Evolutionary conservation across 2,113 vertebrate genomes (phyloP), one percentile per base, ranked within the genome.

Genomic region (Entelurus aequoreus): DNA sequence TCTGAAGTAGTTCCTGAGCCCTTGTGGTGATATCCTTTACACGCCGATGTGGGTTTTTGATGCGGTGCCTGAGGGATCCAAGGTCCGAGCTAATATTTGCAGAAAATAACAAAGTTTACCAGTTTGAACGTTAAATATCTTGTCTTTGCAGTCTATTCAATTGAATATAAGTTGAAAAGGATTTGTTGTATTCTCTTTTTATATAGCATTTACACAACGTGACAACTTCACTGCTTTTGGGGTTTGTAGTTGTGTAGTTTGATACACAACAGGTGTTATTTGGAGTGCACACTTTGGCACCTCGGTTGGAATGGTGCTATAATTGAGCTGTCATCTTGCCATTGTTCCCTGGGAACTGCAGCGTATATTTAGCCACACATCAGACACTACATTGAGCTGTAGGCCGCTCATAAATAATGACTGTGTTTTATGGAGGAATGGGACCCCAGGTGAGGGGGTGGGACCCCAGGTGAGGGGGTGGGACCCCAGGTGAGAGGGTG

Each of bases 331-430:
- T 49, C 57, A 40, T 55, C 48, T 60, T 38, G 8, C 66, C 56
- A 78, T 75, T 77, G 66, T 74, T 51, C 42, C 14, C 0, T 4
- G 2, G 48, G 38, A 19, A 68, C 65, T 74, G 74, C 46, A 69
- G 46, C 55, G 62, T 60, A 46, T 54, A 68, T 80, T 78, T 66
- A 72, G 63, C 57, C 54, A 76, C 71, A 74, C 65, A 62, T 65
- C 69, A 74, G 63, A 58, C 58, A 38, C 60, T 71, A 66, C 71
- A 68, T 51, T 53, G 10, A 72, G 68, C 83, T 69, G 68, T 44
- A 68, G 80, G 81, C 63, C 59, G 54, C 64, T 74, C 60, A 80
- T 84, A 84, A 80, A 82, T 72, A 63, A 75, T 60, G 54, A 71
- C 60, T 46, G 74, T 62, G 55, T 69, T 84, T 80, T 84, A 84